Percentiles rank a stretch among this genome's conserved stretches.
phyloP scores from a whole-genome alignment of 2,113 vertebrate genomes.

The Salvator merianae region DNA sequence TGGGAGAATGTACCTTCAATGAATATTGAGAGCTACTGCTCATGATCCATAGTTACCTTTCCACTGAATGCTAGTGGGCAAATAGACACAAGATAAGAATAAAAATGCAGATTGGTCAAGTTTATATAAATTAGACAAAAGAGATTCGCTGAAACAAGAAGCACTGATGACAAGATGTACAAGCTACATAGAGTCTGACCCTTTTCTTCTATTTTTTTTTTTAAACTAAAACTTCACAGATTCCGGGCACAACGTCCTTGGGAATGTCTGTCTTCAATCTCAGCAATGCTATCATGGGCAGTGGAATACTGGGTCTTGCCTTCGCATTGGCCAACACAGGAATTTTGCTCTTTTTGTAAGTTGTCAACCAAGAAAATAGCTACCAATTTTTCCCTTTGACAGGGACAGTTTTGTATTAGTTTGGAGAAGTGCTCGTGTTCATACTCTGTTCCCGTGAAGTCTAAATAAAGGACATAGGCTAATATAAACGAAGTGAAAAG shows the following conservation, averaged over 20 bases:
- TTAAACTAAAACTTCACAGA: slow-evolving; percentile 61
- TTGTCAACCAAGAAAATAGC: slow-evolving; percentile 34
- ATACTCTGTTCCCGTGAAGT: background rate
- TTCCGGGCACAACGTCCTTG: slow-evolving; percentile 77
- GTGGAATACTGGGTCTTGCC: slow-evolving; percentile 81
- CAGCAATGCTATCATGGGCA: slow-evolving; percentile 84
- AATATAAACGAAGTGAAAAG: background rate
- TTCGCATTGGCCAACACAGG: slow-evolving; percentile 83
- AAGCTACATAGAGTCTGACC: background rate
- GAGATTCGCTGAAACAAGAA: too few species aligned
- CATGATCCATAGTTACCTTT: background rate
- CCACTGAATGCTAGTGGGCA: background rate
- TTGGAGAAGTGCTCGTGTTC: slow-evolving; percentile 23
- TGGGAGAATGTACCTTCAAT: too few species aligned
- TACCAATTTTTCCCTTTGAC: slow-evolving; percentile 26
- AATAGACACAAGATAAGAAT: background rate
- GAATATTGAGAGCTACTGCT: too few species aligned
- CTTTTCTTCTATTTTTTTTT: slow-evolving; percentile 36
- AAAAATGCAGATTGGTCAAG: background rate
- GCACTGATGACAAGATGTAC: background rate
- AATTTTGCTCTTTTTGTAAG: slow-evolving; percentile 82
- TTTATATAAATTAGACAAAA: background rate
- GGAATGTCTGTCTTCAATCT: slow-evolving; percentile 83
- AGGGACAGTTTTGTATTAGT: slow-evolving; percentile 13
- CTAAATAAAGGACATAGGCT: slow-evolving; percentile 13